phyloP scores from a whole-genome alignment of 2,888 invertebrate species.

The Cantharis rufa region DNA sequence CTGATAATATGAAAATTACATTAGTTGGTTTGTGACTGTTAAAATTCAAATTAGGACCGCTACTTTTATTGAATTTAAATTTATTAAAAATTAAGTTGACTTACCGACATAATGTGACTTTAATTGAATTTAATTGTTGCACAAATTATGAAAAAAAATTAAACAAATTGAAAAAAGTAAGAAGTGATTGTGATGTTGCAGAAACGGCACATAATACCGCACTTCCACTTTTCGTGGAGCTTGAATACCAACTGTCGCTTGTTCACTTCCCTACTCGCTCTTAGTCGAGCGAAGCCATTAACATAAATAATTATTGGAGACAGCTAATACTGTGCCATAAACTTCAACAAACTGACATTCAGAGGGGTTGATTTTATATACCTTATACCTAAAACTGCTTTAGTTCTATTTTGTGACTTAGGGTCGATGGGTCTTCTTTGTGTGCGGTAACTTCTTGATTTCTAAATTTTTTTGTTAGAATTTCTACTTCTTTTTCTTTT shows the following conservation, averaged over 20 bases:
- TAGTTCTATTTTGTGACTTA: constrained; percentile 15
- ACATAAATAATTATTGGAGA: constrained; percentile 66
- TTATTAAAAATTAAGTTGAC: background rate
- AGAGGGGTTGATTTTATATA: constrained; percentile 29
- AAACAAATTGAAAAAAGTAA: constrained; percentile 9
- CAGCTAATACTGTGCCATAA: constrained; percentile 62
- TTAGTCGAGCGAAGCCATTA: constrained; percentile 53
- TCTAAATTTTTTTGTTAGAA: background rate
- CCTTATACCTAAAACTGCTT: constrained; percentile 17
- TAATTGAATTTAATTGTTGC: background rate
- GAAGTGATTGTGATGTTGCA: constrained; percentile 21
- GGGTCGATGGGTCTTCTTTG: constrained; percentile 6
- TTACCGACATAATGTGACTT: background rate
- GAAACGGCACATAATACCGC: constrained; percentile 16
- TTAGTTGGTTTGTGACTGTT: background rate
- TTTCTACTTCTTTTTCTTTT: background rate
- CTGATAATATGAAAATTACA: background rate
- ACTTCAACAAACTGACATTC: constrained; percentile 48
- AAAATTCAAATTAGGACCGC: background rate
- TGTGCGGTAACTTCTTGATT: background rate
- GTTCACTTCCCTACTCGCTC: constrained; percentile 45
- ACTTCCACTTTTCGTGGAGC: constrained; percentile 51
- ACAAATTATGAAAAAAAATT: constrained; percentile 5
- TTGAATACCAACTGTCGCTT: constrained; percentile 53
- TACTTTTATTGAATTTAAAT: background rate